A percentile compares a stretch with the other conserved stretches of the same genome.
Conservation (phyloP, 2,113 vertebrate species). For the Campylomormyrus tamandua region DNA sequence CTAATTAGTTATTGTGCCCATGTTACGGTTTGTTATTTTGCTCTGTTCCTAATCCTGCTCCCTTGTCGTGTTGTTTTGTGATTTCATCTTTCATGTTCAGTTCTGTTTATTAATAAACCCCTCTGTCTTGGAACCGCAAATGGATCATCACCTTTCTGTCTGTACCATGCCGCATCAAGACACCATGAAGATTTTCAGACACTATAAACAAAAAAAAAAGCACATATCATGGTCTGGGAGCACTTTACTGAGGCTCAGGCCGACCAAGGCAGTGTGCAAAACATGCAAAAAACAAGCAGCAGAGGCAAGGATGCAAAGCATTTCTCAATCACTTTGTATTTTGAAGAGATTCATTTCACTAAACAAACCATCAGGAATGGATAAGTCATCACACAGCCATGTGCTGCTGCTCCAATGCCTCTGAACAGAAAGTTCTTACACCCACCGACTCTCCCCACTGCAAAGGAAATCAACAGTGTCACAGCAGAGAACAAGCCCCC, state of each 20-base stretch:
- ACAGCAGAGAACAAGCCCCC: not conserved
- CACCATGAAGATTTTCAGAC: too few species aligned
- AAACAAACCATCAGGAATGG: not conserved
- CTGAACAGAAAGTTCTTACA: not conserved
- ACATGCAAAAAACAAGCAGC: not conserved
- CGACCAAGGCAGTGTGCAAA: not conserved
- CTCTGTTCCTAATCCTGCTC: too few species aligned
- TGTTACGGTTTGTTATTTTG: too few species aligned
- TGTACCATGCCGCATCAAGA: too few species aligned
- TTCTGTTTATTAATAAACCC: too few species aligned
- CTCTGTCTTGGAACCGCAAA: too few species aligned
- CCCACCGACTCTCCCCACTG: not conserved
- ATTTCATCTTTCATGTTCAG: too few species aligned
- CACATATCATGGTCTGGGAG: not conserved
- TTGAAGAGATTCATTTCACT: not conserved
- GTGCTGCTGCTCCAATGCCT: not conserved
- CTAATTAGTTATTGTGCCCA: too few species aligned
- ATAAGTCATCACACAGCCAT: not conserved
- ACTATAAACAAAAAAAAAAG: not conserved
- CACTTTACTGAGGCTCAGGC: too few species aligned
- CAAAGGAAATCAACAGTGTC: not conserved
- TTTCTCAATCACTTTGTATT: not conserved
- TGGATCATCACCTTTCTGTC: too few species aligned
- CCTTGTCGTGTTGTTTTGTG: too few species aligned
- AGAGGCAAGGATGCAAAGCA: not conserved